Evolutionary conservation across 2,888 invertebrate genomes (phyloP), one percentile per base, ranked within the genome.

Genomic region (Leptinotarsa juncta): DNA sequence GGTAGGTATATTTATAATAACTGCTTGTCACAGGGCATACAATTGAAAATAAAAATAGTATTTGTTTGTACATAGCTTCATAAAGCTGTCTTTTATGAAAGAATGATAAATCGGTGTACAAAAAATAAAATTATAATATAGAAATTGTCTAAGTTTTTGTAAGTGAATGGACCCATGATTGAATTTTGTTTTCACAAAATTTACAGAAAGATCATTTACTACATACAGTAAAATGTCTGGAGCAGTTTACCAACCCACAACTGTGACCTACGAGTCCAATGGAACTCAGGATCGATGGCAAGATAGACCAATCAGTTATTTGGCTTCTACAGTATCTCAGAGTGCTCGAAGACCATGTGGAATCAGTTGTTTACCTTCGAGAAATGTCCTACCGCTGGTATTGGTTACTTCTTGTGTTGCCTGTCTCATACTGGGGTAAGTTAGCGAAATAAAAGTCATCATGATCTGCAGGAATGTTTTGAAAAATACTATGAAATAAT

Each of bases 161-260:
- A 42, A 42, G 42, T 42, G 42, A 42, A 42, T 42, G 12, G 10
- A 10, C 42, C 42, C 42, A 42, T 42, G 1, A 42, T 42, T 42
- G 42, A 42, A 42, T 42, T 42, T 42, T 10, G 42, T 0, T 15
- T 23, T 20, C 4, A 57, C 0, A 5, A 23, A 26, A 57, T 26
- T 57, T 57, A 23, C 23, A 57, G 57, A 4, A 23, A 57, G 23
- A 14, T 12, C 18, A 57, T n/a, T 57, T 15, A 3, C 20, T 15
- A 57, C 4, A 7, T 18, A 57, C 15, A 23, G 15, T 18, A 57
- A 23, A 65, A 92, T 83, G 83, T 83, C 83, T 32, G 83, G 92
- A 85, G 93, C 94, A 76, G 94, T 94, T 67, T 94, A 94, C 88
- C 94, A 94, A 86, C 94, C 94, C 18, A 94, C 94, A 77, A 94